Conservation (phyloP, 2,797 vertebrate genomes). For the Hydrolagus colliei region DNA sequence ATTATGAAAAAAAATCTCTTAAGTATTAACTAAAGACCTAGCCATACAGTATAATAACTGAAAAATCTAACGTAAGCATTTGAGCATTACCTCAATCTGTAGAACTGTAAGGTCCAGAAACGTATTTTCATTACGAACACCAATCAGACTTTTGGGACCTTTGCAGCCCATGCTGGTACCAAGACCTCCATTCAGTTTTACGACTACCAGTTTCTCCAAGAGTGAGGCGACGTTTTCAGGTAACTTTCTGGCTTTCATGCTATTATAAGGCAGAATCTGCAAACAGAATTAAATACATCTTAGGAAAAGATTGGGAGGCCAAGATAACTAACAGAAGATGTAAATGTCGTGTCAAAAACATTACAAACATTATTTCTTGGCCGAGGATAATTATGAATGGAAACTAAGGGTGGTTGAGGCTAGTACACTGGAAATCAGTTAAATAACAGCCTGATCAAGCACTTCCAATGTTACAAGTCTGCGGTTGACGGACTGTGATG, state of each 20-base stretch:
- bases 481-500: too few relatives aligned
- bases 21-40: too few relatives aligned
- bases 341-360: too few relatives aligned
- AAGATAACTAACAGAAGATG: too few relatives aligned
- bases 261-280: conserved; percentile 93
- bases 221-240: conserved; percentile 76
- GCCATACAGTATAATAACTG: too few relatives aligned
- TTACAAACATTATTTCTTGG: too few relatives aligned
- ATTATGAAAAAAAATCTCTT: too few relatives aligned
- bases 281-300: conserved; percentile 34
- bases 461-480: too few relatives aligned
- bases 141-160: conserved; percentile 93
- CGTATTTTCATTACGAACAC: conserved; percentile 94
- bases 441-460: too few relatives aligned
- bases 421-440: too few relatives aligned
- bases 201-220: conserved; percentile 89
- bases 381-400: too few relatives aligned
- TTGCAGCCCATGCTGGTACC: conserved; percentile 98
- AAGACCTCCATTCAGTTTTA: conserved; percentile 93
- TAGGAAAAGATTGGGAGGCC: not conserved
- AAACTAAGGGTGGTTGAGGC: too few relatives aligned
- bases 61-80: not conserved
- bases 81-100: conserved; percentile 83
- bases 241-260: conserved; percentile 75
- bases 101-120: conserved; percentile 95